Percentiles rank a stretch among this genome's conserved stretches.
Evolutionary conservation across 2,113 vertebrate species (phyloP).

Genomic region (Erpornis zantholeuca): DNA sequence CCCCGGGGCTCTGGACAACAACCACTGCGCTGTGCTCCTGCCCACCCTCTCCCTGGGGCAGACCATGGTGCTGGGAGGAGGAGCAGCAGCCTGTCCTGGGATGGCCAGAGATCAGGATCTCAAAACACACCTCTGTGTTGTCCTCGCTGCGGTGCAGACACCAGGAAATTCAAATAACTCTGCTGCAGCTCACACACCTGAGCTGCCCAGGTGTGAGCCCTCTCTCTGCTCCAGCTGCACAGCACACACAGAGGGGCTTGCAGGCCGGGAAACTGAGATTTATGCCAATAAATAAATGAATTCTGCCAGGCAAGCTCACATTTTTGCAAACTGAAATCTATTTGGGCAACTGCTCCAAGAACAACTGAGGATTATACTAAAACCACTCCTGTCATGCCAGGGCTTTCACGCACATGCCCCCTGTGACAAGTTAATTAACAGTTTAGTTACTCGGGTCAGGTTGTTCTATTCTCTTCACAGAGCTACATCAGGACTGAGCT

Average conservation of each 20-base stretch:
- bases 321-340: background rate
- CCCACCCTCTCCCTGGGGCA: background rate
- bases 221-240: background rate
- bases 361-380: background rate
- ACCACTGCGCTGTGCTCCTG: background rate
- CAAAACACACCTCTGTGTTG: background rate
- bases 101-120: background rate
- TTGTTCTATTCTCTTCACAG: background rate
- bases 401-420: background rate
- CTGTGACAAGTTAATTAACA: background rate
- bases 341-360: background rate
- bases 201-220: background rate
- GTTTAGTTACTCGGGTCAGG: background rate
- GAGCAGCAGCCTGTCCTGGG: background rate
- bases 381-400: background rate
- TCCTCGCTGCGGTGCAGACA: background rate
- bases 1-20: background rate
- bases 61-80: accelerated
- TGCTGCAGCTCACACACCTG: background rate
- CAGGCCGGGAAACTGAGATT: background rate
- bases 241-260: background rate
- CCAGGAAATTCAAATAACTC: background rate
- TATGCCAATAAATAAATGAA: background rate
- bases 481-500: background rate
- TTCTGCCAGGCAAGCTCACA: background rate